These are phyloP conservation scores for Leptinotarsa peninsularis DNA, from an alignment of 2,888 invertebrate genomes.

Conservation along the genomic window DNA sequence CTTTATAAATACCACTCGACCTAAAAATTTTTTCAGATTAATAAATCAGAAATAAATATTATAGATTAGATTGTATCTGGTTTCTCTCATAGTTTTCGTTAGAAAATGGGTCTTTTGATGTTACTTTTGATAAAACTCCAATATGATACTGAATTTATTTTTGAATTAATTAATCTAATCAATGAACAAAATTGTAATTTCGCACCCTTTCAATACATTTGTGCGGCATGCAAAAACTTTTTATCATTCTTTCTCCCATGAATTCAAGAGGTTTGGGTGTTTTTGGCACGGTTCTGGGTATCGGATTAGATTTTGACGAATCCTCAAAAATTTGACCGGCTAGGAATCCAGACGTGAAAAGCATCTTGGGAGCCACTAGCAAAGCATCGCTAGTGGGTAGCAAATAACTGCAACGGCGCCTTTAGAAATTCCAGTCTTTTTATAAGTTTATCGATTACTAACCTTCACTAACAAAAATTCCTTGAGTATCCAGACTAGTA, in stretches of 20 bases:
- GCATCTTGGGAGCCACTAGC: slow-evolving; percentile 5
- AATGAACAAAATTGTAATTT: not conserved
- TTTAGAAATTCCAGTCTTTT: slow-evolving; percentile 1
- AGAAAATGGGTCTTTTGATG: no score
- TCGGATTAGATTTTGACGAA: slow-evolving; percentile 18
- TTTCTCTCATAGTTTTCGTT: no score
- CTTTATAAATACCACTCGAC: no score
- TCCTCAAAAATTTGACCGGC: slow-evolving; percentile 17
- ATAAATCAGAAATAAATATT: no score
- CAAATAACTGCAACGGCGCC: slow-evolving; percentile 9
- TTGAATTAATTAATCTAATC: no score
- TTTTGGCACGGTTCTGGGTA: slow-evolving; percentile 9
- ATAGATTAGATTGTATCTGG: no score
- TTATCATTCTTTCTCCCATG: not conserved
- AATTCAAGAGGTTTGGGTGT: not conserved
- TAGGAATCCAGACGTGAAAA: slow-evolving; percentile 5
- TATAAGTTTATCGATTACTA: not conserved
- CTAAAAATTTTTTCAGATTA: no score
- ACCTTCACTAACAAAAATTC: not conserved
- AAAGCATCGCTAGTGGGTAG: slow-evolving; percentile 8
- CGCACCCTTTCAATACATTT: not conserved
- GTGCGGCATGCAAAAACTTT: not conserved
- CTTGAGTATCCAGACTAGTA: not conserved
- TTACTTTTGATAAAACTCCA: no score
- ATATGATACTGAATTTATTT: no score